Evolutionary conservation across 2,888 invertebrate species (phyloP).

Genomic region (Alloplasta piceator): DNA sequence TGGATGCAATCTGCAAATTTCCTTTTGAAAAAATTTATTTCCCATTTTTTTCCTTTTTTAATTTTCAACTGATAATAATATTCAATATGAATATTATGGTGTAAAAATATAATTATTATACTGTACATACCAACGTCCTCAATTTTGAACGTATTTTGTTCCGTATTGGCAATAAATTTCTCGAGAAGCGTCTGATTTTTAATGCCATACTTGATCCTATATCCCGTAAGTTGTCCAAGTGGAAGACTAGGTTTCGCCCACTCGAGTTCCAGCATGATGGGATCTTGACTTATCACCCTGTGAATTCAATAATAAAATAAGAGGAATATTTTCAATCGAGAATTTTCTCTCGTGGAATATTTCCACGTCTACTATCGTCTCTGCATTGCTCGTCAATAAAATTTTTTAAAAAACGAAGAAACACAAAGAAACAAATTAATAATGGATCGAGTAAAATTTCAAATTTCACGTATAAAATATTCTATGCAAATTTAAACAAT

Average conservation of each 20-base stretch:
- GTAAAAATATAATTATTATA: conserved; percentile 1
- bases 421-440: no score
- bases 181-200: conserved; percentile 92
- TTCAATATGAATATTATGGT: neutral
- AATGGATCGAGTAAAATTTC: neutral
- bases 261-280: conserved; percentile 94
- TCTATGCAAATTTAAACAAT: no score
- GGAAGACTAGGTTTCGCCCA: conserved; percentile 96
- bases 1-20: no score
- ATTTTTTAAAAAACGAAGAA: no score
- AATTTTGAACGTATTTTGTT: conserved; percentile 89
- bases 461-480: no score
- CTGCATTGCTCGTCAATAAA: neutral
- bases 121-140: conserved; percentile 86
- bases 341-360: neutral
- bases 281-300: conserved; percentile 93
- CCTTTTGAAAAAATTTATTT: conserved; percentile 2
- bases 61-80: neutral
- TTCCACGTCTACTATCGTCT: neutral
- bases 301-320: conserved; percentile 72
- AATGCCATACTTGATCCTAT: conserved; percentile 93
- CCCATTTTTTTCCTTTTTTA: no score
- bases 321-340: neutral
- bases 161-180: conserved; percentile 88
- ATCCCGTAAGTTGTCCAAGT: conserved; percentile 94